These are phyloP conservation scores for Gymnoscopelus microlampas DNA, from an alignment of 2,797 vertebrate genomes.

Conservation along the genomic window DNA sequence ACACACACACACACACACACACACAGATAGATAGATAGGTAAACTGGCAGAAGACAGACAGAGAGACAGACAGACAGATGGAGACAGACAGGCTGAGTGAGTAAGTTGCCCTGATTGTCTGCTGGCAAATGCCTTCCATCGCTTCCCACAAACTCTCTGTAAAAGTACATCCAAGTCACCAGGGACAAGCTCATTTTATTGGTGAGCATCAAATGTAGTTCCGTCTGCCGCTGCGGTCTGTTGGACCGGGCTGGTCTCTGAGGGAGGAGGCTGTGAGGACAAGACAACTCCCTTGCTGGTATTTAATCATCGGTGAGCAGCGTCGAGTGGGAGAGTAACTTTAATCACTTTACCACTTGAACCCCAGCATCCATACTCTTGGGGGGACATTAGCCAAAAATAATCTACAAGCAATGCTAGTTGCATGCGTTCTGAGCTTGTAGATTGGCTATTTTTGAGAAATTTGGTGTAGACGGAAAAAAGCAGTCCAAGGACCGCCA, in stretches of 20 bases:
- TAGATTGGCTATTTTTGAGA: too few species aligned
- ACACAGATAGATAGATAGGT: too few species aligned
- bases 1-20: too few species aligned
- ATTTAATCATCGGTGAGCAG: slow-evolving; percentile 13
- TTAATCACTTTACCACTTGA: not conserved
- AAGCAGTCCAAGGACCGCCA: too few species aligned
- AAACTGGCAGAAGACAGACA: too few species aligned
- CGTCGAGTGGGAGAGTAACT: slow-evolving; percentile 27
- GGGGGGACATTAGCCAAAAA: too few species aligned
- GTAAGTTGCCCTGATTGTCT: slow-evolving; percentile 5
- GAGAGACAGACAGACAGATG: too few species aligned
- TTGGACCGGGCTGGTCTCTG: slow-evolving; percentile 32
- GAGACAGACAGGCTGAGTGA: too few species aligned
- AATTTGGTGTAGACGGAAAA: too few species aligned
- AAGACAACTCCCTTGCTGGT: slow-evolving; percentile 14
- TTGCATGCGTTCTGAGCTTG: too few species aligned
- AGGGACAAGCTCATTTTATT: slow-evolving; percentile 19
- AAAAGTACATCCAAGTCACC: slow-evolving; percentile 25
- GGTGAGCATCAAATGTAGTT: slow-evolving; percentile 18
- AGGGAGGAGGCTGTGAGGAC: slow-evolving; percentile 20
- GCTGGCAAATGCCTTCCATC: not conserved
- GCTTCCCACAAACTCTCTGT: slow-evolving; percentile 9
- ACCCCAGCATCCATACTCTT: too few species aligned
- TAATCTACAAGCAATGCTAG: too few species aligned
- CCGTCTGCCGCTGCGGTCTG: slow-evolving; percentile 35